These are phyloP conservation scores for Scolopax rusticola DNA, from an alignment of 2,797 vertebrate genomes.

Conservation along the genomic window DNA sequence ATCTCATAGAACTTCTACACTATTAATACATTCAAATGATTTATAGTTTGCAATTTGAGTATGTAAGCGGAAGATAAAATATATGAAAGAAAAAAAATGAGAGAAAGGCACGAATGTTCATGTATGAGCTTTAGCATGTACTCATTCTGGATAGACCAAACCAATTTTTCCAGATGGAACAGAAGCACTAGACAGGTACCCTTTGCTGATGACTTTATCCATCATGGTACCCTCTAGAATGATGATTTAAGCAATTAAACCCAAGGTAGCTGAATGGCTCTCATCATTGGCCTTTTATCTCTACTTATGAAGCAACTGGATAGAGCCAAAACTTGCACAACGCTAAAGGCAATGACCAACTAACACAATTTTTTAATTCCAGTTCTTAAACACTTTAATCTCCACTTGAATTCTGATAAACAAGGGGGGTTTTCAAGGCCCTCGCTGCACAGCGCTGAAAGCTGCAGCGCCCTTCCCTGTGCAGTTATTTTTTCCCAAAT, in stretches of 20 bases:
- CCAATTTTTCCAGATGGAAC: not conserved
- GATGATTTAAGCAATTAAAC: not conserved
- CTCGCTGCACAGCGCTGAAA: not conserved
- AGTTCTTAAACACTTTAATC: not conserved
- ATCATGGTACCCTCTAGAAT: not conserved
- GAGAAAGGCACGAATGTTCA: not conserved
- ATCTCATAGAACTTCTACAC: not conserved
- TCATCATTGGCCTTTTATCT: not conserved
- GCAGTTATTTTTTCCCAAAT: not conserved
- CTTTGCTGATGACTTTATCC: not conserved
- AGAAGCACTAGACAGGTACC: not conserved
- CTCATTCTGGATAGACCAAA: not conserved
- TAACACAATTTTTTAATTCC: not conserved
- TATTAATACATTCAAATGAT: not conserved
- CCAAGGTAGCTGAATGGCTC: not conserved
- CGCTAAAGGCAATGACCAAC: not conserved
- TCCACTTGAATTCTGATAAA: conserved; percentile 2
- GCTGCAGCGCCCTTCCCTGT: not conserved
- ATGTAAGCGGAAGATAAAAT: not conserved
- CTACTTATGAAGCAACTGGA: not conserved
- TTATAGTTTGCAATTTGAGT: not conserved
- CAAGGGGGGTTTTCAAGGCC: not conserved
- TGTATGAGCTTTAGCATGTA: not conserved
- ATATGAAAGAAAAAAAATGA: not conserved
- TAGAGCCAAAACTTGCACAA: not conserved